Evolutionary conservation across 1,140 invertebrate species (phyloP).

Genomic region (Lysiphlebus fabarum): DNA sequence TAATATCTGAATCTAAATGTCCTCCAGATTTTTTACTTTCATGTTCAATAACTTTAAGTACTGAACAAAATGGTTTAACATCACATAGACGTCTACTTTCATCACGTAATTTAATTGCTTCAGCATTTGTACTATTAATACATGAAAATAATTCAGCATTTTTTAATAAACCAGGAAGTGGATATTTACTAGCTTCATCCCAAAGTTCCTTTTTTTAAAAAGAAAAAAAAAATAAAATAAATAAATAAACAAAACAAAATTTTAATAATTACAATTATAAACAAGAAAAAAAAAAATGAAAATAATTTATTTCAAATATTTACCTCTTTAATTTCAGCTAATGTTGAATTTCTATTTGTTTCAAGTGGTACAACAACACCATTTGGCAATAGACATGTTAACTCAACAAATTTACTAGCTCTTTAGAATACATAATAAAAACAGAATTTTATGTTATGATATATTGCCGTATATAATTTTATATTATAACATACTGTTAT

Average conservation of each 20-base stretch:
- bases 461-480: no score
- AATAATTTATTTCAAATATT: no score
- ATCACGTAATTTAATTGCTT: slow-evolving; percentile 80
- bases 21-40: slow-evolving; percentile 76
- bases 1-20: slow-evolving; percentile 78
- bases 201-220: no score
- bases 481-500: no score
- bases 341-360: slow-evolving; percentile 67
- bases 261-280: no score
- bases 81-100: slow-evolving; percentile 82
- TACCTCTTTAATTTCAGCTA: slow-evolving; percentile 84
- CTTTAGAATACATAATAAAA: no score
- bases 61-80: slow-evolving; percentile 77
- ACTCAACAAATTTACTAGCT: slow-evolving; percentile 62
- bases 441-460: no score
- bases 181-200: slow-evolving; percentile 75
- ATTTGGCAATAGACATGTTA: slow-evolving; percentile 83
- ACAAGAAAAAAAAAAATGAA: no score
- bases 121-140: slow-evolving; percentile 71
- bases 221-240: no score
- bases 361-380: slow-evolving; percentile 72
- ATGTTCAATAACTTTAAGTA: slow-evolving; percentile 79
- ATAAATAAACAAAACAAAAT: no score
- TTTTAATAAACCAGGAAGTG: slow-evolving; percentile 74
- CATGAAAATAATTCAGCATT: slow-evolving; percentile 78